These are phyloP conservation scores for Tauraco erythrolophus DNA, from an alignment of 2,113 vertebrate genomes.

Conservation along the genomic window DNA sequence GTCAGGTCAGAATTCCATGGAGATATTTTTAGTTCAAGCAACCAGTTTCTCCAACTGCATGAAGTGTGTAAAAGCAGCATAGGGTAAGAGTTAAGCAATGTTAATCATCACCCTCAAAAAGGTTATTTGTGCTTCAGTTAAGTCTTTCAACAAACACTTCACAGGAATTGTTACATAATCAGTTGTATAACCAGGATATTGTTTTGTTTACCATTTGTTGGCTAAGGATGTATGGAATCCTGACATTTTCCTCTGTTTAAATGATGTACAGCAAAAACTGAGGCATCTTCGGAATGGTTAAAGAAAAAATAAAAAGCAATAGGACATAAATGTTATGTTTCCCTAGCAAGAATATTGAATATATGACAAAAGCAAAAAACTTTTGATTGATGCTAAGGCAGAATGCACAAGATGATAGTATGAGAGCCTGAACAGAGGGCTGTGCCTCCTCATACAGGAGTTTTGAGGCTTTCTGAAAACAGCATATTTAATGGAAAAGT, in stretches of 20 bases:
- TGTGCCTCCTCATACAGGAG: neutral
- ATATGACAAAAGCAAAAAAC: neutral
- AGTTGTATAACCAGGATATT: neutral
- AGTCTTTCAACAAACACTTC: neutral
- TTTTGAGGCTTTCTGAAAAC: neutral
- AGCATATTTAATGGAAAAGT: neutral
- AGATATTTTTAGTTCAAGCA: constrained; percentile 12
- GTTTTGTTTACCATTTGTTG: neutral
- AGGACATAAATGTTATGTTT: neutral
- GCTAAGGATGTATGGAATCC: neutral
- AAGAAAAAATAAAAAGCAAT: neutral
- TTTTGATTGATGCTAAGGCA: neutral
- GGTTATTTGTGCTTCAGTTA: neutral
- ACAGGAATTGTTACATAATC: neutral
- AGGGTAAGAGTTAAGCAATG: neutral
- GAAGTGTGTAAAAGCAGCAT: neutral
- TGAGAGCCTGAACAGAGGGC: neutral
- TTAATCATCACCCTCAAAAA: neutral
- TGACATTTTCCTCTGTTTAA: neutral
- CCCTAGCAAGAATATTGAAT: neutral
- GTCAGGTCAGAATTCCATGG: constrained; percentile 7
- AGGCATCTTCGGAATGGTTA: neutral
- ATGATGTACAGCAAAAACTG: neutral
- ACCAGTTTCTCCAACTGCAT: neutral
- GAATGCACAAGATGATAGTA: neutral